Base-by-base conservation (phyloP, 2,113 vertebrate species). In the Bucco capensis region DNA sequence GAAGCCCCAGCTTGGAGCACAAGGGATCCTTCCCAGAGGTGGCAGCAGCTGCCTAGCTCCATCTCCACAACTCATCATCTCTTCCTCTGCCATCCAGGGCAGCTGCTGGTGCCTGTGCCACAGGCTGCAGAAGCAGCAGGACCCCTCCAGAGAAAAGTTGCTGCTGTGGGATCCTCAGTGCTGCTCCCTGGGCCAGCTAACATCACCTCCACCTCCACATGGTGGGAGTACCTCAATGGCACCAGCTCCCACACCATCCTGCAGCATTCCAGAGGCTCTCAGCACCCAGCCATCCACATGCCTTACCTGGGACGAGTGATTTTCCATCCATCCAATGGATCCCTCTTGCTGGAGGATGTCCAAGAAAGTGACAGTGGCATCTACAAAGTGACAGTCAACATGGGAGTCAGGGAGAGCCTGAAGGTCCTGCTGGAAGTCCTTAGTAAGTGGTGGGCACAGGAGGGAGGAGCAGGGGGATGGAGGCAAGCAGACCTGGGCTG, bases 261-360 rank as follows among this genome's bases (percentile, higher is more conserved):
- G 69, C 83, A 49, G 61, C 61, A 81, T 31, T 0, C 0, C 0
- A 9, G n/a, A 1, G 60, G 53, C 1, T 3, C 53, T 4, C 77
- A 1, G 2, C 0, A 2, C 67, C 51, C 73, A 0, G 6, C 57
- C 64, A 9, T 83, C 91, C 57, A 1, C 0, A 0, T 1, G 0
- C 38, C 80, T 47, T 88, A 78, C 0, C 0, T 11, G 1, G 80
- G 69, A 44, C 76, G 91, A 51, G 92, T 61, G 1, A 0, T 46
- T n/a, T 88, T 95, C 92, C 86, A 93, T 1, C 80, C 88, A 1
- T 42, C 86, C 86, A 35, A 88, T 0, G 92, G 89, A 10, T 94
- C 94, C 5, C 94, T 96, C 44, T 6, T 50, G 56, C 83, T 96
- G 73, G 40, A 92, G 69, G 22, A 77, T 0, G 35, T 92, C 40